Evolutionary conservation across 2,888 invertebrate species (phyloP), one percentile per base, ranked within the genome.

Genomic region (Agelastica alni): DNA sequence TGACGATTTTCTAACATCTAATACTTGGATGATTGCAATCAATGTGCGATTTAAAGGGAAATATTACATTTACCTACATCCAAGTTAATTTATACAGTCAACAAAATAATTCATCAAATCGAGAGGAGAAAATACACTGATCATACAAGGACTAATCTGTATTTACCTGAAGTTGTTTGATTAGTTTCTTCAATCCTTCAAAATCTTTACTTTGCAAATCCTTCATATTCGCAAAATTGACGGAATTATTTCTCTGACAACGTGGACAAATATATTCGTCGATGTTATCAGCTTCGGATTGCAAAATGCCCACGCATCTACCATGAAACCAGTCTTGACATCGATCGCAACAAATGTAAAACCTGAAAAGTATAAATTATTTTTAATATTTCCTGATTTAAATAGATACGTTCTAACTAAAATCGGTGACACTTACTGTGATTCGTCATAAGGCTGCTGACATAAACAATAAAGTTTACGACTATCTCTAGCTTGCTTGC

Each of bases 291-390:
- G 95, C 96, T 75, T 95, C 95, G 2, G 92, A 91, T 71, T 93
- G 94, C 43, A 94, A 78, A 70, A 96, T 93, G 30, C 97, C 97
- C 36, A 98, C 97, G 78, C 98, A 98, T 53, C 93, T 85, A 4
- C 97, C 97, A 77, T 98, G 98, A 80, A 96, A 98, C 99, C 99
- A 99, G 78, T 96, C 97, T 77, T 97, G 95, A 77, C 99, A 99
- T 60, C 91, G 88, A 80, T 99, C 99, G 77, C 99, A 99, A 74
- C 96, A 97, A 71, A 99, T 96, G 78, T 98, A 99, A 83, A 98
- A 98, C 77, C 94, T 94, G 74, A 18, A 55, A 49, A 26, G 18
- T 7, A 14, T 2, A 17, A 9, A n/a, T n/a, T n/a, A n/a, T n/a
- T n/a, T n/a, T n/a, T n/a, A n/a, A n/a, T n/a, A n/a, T n/a, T n/a